A percentile compares a stretch with the other conserved stretches of the same genome.
Conservation (phyloP, 2,888 invertebrate genomes). For the Andrena bucephala region DNA sequence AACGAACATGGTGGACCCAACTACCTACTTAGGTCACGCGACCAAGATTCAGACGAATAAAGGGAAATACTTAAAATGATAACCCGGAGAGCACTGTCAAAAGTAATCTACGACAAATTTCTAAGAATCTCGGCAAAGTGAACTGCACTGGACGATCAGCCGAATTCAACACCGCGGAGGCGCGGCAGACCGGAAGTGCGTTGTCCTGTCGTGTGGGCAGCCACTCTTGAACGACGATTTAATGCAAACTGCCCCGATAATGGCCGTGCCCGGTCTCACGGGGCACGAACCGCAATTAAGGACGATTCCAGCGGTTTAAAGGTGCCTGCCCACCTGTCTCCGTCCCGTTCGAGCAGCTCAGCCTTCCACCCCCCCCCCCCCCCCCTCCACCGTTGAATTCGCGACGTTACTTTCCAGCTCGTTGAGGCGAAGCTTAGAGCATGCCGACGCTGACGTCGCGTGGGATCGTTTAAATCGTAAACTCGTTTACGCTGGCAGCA, state of each 20-base stretch:
- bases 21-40: too few species aligned
- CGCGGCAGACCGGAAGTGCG: conserved; percentile 51
- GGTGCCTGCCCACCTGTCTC: conserved; percentile 14
- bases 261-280: conserved; percentile 51
- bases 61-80: too few species aligned
- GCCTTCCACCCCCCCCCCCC: too few species aligned
- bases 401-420: conserved; percentile 25
- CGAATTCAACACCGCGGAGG: conserved; percentile 19
- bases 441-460: conserved; percentile 18
- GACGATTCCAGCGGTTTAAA: conserved; percentile 2
- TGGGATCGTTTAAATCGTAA: conserved; percentile 34
- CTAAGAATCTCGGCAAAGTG: background rate
- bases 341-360: background rate
- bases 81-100: too few species aligned
- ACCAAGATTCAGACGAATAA: too few species aligned
- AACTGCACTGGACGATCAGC: background rate
- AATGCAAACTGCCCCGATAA: conserved; percentile 52
- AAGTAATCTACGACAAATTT: too few species aligned
- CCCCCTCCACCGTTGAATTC: background rate
- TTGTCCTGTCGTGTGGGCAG: conserved; percentile 38
- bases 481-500: conserved; percentile 9
- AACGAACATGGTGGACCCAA: too few species aligned
- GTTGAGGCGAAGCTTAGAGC: background rate
- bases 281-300: conserved; percentile 27
- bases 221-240: conserved; percentile 32